A percentile compares a stretch with the other conserved stretches of the same genome.
Conservation (phyloP, 2,888 invertebrate genomes). For the Augiades crinisus region DNA sequence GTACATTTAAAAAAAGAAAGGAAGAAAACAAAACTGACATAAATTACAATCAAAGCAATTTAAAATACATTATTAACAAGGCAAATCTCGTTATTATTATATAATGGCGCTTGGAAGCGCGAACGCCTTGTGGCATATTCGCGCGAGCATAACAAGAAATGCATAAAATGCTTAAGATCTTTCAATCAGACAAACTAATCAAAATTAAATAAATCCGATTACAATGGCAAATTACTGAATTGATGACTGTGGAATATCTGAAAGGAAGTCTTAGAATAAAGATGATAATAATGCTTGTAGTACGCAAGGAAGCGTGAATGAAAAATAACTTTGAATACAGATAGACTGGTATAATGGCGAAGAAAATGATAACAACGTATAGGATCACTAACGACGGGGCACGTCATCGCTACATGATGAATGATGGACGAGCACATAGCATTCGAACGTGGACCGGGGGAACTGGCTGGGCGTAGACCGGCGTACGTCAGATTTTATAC, state of each 20-base stretch:
- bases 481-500: background rate
- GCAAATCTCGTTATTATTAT: no score
- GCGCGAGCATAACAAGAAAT: slow-evolving; percentile 4
- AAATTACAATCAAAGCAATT: no score
- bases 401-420: slow-evolving; percentile 16
- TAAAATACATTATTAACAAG: no score
- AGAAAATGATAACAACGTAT: slow-evolving; percentile 13
- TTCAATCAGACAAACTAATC: slow-evolving; percentile 16
- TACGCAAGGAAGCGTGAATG: slow-evolving; percentile 36
- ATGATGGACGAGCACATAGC: slow-evolving; percentile 6
- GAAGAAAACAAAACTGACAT: no score
- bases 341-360: slow-evolving; percentile 5
- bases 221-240: slow-evolving; percentile 1
- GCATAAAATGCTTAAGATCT: slow-evolving; percentile 4
- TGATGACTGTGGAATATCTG: slow-evolving; percentile 3
- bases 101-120: no score
- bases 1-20: no score
- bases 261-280: background rate
- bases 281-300: slow-evolving; percentile 33
- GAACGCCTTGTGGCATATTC: no score
- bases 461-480: background rate
- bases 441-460: background rate
- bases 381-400: slow-evolving; percentile 7
- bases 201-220: slow-evolving; percentile 1
- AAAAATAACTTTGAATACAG: slow-evolving; percentile 30